A percentile compares a stretch with the other conserved stretches of the same genome.
Evolutionary conservation across 1,140 invertebrate genomes (phyloP).

Genomic region (Triops longicaudatus): DNA sequence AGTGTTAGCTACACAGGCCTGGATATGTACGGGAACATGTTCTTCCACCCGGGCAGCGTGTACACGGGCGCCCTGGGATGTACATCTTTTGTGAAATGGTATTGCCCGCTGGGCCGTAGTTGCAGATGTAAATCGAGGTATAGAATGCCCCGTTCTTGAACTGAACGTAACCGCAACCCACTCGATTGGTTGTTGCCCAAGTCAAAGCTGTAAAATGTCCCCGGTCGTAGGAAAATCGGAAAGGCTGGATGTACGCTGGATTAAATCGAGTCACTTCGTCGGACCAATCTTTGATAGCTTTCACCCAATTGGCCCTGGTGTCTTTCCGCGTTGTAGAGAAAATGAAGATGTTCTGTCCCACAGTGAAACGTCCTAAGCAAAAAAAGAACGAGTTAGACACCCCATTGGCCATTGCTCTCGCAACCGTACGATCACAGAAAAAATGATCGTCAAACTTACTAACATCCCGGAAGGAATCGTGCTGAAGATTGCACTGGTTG

Average conservation of each 20-base stretch:
- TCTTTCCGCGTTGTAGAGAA: not conserved
- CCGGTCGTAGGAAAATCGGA: not conserved
- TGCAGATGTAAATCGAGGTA: conserved; percentile 30
- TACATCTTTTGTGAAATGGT: not conserved
- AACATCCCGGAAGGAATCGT: conserved; percentile 33
- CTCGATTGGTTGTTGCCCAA: not conserved
- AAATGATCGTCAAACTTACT: conserved; percentile 3
- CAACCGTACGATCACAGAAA: too few species aligned
- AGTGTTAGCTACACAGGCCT: conserved; percentile 6
- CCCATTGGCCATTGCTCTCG: too few species aligned
- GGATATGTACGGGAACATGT: conserved; percentile 16
- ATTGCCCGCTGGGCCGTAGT: conserved; percentile 35
- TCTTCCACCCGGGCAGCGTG: not conserved
- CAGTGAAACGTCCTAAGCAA: not conserved
- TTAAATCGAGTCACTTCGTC: not conserved
- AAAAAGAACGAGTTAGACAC: too few species aligned
- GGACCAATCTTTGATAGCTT: not conserved
- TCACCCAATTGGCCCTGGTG: not conserved
- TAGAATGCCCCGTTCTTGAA: not conserved
- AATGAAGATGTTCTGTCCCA: not conserved
- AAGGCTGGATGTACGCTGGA: not conserved
- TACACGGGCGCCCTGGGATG: not conserved
- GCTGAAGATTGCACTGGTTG: conserved; percentile 39
- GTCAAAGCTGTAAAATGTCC: not conserved
- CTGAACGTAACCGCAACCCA: not conserved